These are phyloP conservation scores for Schmidtea mediterranea DNA, from an alignment of 1,140 invertebrate species.

Conservation along the genomic window DNA sequence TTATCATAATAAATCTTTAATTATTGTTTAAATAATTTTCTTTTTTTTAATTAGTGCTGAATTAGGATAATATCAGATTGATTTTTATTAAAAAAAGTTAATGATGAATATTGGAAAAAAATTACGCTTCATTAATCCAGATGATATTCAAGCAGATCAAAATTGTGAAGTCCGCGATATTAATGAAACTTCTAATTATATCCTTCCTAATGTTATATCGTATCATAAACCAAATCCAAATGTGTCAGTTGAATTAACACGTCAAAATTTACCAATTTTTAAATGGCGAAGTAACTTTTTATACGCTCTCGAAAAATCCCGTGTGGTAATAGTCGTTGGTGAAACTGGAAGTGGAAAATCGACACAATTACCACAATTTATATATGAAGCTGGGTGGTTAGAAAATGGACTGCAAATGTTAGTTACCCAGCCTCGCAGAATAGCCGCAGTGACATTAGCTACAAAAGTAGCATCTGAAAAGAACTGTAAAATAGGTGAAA, in stretches of 20 bases:
- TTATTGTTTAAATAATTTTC: too few relatives aligned
- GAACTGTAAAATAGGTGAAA: conserved; percentile 43
- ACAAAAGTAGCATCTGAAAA: conserved; percentile 63
- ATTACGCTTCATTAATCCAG: too few relatives aligned
- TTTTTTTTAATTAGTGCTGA: too few relatives aligned
- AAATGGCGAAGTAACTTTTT: not conserved
- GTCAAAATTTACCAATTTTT: conserved; percentile 1
- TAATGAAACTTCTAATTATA: too few relatives aligned
- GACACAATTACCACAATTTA: conserved; percentile 74
- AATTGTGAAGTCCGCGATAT: too few relatives aligned
- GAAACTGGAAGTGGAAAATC: conserved; percentile 90
- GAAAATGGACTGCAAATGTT: conserved; percentile 36
- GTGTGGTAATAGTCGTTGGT: conserved; percentile 56
- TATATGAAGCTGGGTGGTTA: conserved; percentile 61
- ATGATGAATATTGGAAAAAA: too few relatives aligned
- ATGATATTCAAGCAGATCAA: too few relatives aligned
- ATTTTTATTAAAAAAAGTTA: too few relatives aligned
- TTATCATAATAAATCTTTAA: too few relatives aligned
- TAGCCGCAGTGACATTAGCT: conserved; percentile 64
- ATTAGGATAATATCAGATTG: too few relatives aligned
- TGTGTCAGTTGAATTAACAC: not conserved
- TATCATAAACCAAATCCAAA: not conserved
- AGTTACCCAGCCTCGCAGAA: conserved; percentile 63
- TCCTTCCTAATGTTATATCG: too few relatives aligned
- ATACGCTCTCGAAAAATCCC: conserved; percentile 1